These are phyloP conservation scores for Caenorhabditis sulstoni DNA, from an alignment of 2,888 invertebrate genomes.

Conservation along the genomic window DNA sequence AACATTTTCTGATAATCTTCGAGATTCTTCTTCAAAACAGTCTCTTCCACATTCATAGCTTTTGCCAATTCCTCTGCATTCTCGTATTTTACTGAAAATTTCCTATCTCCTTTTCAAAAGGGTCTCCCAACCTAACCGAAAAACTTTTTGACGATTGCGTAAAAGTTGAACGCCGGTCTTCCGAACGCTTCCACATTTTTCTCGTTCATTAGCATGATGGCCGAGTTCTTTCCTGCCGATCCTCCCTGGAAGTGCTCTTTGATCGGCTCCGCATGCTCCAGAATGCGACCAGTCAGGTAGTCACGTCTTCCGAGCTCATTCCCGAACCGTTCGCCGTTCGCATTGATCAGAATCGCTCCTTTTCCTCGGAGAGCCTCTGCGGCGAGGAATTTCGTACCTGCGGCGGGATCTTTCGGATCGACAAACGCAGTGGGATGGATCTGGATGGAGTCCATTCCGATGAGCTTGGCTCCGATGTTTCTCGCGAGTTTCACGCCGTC, in stretches of 20 bases:
- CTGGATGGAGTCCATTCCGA: constrained; percentile 79
- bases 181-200: constrained; percentile 77
- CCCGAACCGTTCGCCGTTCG: constrained; percentile 77
- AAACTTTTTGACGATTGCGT: constrained; percentile 79
- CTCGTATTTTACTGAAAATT: constrained; percentile 64
- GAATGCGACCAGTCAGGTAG: constrained; percentile 74
- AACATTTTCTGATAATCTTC: constrained; percentile 70
- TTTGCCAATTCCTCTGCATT: constrained; percentile 72
- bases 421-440: constrained; percentile 80
- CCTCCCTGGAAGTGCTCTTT: constrained; percentile 62
- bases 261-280: constrained; percentile 70
- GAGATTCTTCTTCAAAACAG: constrained; percentile 67
- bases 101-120: not conserved
- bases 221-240: constrained; percentile 64
- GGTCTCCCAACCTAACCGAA: constrained; percentile 69
- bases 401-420: constrained; percentile 78
- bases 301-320: constrained; percentile 80
- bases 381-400: constrained; percentile 79
- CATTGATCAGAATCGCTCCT: constrained; percentile 77
- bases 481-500: constrained; percentile 79
- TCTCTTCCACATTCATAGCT: constrained; percentile 61
- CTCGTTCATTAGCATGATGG: constrained; percentile 78
- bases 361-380: constrained; percentile 80
- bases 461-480: constrained; percentile 76
- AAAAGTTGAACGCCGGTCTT: constrained; percentile 80